Conservation (phyloP, 2,797 vertebrate genomes). For the Chromobotia macracanthus region DNA sequence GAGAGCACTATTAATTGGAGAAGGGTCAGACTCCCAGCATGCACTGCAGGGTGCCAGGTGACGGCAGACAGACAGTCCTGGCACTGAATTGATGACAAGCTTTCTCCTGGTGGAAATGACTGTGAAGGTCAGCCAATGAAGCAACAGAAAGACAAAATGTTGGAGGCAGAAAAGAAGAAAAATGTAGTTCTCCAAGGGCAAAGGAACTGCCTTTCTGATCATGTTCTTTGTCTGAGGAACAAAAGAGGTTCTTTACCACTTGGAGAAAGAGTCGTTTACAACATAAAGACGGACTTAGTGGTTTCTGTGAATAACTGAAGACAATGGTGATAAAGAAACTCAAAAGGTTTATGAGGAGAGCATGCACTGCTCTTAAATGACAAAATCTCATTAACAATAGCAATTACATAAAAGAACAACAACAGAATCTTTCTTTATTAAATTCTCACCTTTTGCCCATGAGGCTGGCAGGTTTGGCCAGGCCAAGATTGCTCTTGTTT, state of each 20-base stretch:
- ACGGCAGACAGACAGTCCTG: conserved; percentile 59
- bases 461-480: conserved; percentile 74
- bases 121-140: conserved; percentile 63
- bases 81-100: conserved; percentile 61
- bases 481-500: conserved; percentile 69
- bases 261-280: conserved; percentile 13
- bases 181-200: conserved; percentile 44
- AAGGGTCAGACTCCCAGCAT: conserved; percentile 51
- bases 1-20: conserved; percentile 61
- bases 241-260: conserved; percentile 46
- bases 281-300: conserved; percentile 32
- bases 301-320: not conserved
- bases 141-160: conserved; percentile 56
- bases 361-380: not conserved
- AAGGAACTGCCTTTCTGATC: conserved; percentile 49
- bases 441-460: conserved; percentile 86
- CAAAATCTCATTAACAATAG: conserved; percentile 5
- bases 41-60: conserved; percentile 58
- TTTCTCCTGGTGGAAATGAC: conserved; percentile 53
- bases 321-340: not conserved
- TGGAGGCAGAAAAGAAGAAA: conserved; percentile 42
- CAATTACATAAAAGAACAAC: too few species aligned
- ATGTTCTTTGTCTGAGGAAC: conserved; percentile 51
- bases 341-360: not conserved
- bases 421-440: conserved; percentile 29